Evolutionary conservation across 2,888 invertebrate species (phyloP).

Genomic region (Palloptera scutellata): DNA sequence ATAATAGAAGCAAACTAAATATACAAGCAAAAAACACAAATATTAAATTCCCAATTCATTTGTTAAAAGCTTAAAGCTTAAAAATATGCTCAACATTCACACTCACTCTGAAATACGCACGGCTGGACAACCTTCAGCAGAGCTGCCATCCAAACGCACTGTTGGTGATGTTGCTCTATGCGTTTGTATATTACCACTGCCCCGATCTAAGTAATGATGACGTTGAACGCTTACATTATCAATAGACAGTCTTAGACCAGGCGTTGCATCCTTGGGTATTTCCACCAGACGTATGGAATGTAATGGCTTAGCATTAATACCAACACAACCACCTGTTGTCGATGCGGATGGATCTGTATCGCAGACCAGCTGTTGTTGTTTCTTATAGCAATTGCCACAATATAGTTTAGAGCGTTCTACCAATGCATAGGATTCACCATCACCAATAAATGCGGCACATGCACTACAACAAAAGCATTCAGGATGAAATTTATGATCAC

Average conservation of each 20-base stretch:
- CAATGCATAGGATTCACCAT: conserved; percentile 90
- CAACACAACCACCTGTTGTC: conserved; percentile 13
- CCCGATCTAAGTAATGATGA: conserved; percentile 29
- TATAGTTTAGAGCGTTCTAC: conserved; percentile 90
- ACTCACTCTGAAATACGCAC: conserved; percentile 76
- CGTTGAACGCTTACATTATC: conserved; percentile 50
- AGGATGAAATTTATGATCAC: conserved; percentile 94
- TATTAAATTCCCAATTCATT: too few relatives aligned
- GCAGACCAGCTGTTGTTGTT: conserved; percentile 29
- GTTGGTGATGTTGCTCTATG: conserved; percentile 30
- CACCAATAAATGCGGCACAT: conserved; percentile 86
- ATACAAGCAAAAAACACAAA: too few relatives aligned
- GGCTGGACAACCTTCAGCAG: conserved; percentile 66
- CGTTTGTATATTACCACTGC: conserved; percentile 32
- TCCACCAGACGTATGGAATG: conserved; percentile 87
- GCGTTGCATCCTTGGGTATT: conserved; percentile 71
- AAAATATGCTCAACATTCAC: neutral
- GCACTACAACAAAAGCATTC: conserved; percentile 91
- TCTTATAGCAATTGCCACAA: conserved; percentile 81
- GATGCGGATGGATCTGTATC: neutral
- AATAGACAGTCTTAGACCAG: conserved; percentile 70
- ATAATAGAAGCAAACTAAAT: too few relatives aligned
- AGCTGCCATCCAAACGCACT: conserved; percentile 50
- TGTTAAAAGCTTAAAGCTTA: too few relatives aligned
- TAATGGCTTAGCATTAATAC: conserved; percentile 66